Base-by-base conservation (phyloP, 2,888 invertebrate genomes). In the Cheilosia pagana region DNA sequence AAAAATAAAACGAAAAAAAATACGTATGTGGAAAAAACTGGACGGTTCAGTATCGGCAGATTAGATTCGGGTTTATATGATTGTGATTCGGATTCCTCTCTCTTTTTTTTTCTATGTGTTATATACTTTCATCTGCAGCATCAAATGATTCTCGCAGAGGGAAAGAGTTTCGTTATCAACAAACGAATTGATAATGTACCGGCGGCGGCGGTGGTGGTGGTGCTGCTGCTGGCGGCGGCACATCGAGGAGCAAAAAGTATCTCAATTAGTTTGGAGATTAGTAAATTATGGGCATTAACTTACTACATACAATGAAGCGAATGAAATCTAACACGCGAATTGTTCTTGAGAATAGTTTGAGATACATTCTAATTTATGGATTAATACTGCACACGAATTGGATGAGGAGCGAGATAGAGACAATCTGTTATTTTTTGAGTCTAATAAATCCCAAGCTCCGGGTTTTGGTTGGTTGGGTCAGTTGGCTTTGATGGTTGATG, bases 341-440 rank as follows among this genome's bases (percentile, higher is more conserved):
- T 65, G 67, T 71, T 45, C 59, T 62, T 35, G 48, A 35, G 35
- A 35, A 53, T 14, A 39, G 55, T 60, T 72, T 70, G 31, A 63
- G 67, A 74, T 63, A 75, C 78, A 78, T 78, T 78, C 74, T 83
- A 83, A 74, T 83, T 78, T 83, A 59, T 83, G 83, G 74, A 83
- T 70, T 78, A 74, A 78, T 71, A 62, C 76, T 60, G 10, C 35
- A 43, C 35, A 43, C 35, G 62, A 62, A 67, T 45, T 19, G 31
- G 41, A 23, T 6, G 35, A 62, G 50, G 39, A 19, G 28, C 50
- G 62, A 28, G 62, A 28, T 25, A 53, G 45, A 45, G 67, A 39
- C 23, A 39, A 48, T 25, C 25, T 3, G 76, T 72, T 63, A n/a
- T n/a, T 52, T 77, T 82, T 63, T 8, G 28, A 59, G 78, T 78